Base-by-base conservation (phyloP, 2,113 vertebrate genomes). In the Podarcis raffonei region DNA sequence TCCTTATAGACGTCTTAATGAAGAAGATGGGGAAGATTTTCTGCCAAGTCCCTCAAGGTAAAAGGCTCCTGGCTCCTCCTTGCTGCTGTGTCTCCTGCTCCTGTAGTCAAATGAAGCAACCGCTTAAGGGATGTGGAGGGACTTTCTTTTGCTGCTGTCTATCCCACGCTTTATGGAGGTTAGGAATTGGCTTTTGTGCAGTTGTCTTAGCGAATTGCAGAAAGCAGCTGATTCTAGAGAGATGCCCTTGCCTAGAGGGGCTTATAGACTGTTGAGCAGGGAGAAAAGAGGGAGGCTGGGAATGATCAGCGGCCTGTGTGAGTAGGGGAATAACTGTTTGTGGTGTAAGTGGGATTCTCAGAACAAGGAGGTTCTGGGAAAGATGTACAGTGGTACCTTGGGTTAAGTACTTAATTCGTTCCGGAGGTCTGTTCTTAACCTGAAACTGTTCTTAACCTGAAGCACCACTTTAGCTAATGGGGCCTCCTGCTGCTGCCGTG, bases 1-100 rank as follows among this genome's bases (percentile, higher is more conserved):
- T 97, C 85, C 94, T 97, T 92, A 95, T 96, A 88, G 97, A 97
- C 0, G 94, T 96, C 94, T 96, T 97, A 65, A 94, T 97, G 96
- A 96, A 95, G 66, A 97, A 97, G 88, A 97, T 97, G 96, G 94
- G 97, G 92, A 94, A 94, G 1, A 87, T 94, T 11, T 95, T 94
- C 82, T 77, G 72, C 16, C 94, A 93, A 89, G 93, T 92, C 30
- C 94, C 91, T 12, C 94, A 87, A 35, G 94, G 94, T 95, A 89
- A 79, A 86, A 1, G 2, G 3, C 1, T 3, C 0, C 23, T 8
- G 30, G 1, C 32, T 72, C 32, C n/a, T n/a, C 35, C 37, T 15
- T 27, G 32, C 65, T 72, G 4, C 13, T 27, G 12, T 5, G 42
- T 5, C 11, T 12, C 30, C 7, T 89, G 37, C 48, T 69, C 68